Evolutionary conservation across 2,797 vertebrate genomes (phyloP).

Genomic region (Heteromormyrus szaboi): DNA sequence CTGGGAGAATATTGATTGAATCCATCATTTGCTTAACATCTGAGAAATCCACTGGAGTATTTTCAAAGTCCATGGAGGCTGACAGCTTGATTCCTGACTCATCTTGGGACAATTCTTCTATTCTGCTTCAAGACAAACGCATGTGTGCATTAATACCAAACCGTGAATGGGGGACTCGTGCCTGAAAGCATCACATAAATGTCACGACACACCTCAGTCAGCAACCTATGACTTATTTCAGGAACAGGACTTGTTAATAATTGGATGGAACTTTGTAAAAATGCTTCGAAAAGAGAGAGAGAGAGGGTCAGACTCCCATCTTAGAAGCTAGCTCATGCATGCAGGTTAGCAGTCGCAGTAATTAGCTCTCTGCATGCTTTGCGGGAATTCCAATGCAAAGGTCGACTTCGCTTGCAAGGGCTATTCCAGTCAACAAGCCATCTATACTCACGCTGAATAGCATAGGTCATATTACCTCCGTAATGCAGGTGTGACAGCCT

Average conservation of each 20-base stretch:
- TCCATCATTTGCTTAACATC: conserved; percentile 86
- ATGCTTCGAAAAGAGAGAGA: not conserved
- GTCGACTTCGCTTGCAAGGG: not conserved
- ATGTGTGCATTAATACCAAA: not conserved
- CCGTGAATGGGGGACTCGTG: not conserved
- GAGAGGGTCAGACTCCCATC: not conserved
- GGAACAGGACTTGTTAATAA: not conserved
- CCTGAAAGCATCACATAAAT: not conserved
- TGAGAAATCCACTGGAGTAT: conserved; percentile 67
- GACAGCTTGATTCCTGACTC: conserved; percentile 67
- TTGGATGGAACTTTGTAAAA: not conserved
- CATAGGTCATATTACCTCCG: conserved; percentile 68
- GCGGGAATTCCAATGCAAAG: not conserved
- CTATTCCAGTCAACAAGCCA: not conserved
- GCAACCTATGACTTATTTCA: not conserved
- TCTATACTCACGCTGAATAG: conserved; percentile 4
- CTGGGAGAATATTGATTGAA: conserved; percentile 78
- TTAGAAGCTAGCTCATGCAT: not conserved
- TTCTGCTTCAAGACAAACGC: conserved; percentile 52
- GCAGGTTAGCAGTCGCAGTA: not conserved
- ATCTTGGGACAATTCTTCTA: conserved; percentile 71
- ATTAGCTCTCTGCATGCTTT: not conserved
- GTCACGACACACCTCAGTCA: not conserved
- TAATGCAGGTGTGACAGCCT: conserved; percentile 73
- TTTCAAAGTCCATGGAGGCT: conserved; percentile 66